Evolutionary conservation across 2,113 vertebrate genomes (phyloP).

Genomic region (Cryptotis parvus): DNA sequence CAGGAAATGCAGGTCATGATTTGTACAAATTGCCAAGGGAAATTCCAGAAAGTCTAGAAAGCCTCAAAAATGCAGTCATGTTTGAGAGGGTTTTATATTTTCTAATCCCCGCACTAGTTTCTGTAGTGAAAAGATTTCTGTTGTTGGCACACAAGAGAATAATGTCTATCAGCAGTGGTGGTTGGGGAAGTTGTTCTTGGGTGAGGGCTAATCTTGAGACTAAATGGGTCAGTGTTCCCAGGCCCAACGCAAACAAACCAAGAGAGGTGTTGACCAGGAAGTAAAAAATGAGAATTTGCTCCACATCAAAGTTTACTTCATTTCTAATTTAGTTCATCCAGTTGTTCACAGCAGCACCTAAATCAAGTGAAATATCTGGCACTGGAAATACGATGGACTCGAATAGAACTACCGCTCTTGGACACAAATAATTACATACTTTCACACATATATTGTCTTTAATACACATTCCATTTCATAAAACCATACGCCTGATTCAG

Average conservation of each 20-base stretch:
- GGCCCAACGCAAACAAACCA: not conserved
- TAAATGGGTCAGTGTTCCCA: conserved; percentile 12
- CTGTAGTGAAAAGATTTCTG: conserved; percentile 23
- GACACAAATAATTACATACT: not conserved
- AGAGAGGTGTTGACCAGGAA: not conserved
- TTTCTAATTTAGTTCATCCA: conserved; percentile 36
- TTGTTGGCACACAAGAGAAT: not conserved
- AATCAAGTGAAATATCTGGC: not conserved
- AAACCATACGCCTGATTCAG: not conserved
- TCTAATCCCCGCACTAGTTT: not conserved
- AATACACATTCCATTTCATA: not conserved
- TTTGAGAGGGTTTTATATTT: conserved; percentile 2
- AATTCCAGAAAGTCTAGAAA: conserved; percentile 59
- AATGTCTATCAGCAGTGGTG: not conserved
- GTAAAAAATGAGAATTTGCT: not conserved
- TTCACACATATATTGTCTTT: not conserved
- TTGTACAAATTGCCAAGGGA: conserved; percentile 17
- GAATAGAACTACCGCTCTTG: not conserved
- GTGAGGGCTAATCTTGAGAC: conserved; percentile 34
- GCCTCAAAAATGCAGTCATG: conserved; percentile 29
- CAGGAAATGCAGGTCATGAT: conserved; percentile 58
- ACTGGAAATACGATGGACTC: not conserved
- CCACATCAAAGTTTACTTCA: conserved; percentile 34
- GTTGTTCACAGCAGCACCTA: conserved; percentile 25
- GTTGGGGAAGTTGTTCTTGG: not conserved